These are phyloP conservation scores for Tiliacea citrago DNA, from an alignment of 2,888 invertebrate genomes.

Conservation along the genomic window DNA sequence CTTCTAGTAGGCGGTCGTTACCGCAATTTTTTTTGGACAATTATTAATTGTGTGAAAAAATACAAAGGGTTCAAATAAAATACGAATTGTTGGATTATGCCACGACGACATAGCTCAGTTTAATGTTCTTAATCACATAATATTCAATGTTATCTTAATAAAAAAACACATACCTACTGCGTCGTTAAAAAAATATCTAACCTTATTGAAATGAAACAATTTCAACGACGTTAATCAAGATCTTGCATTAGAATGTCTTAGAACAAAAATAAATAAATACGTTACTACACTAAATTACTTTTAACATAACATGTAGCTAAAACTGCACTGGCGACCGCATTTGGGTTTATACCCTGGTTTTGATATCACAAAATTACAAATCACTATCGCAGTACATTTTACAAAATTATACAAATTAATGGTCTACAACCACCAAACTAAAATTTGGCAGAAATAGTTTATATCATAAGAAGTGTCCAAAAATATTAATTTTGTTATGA, in stretches of 20 bases:
- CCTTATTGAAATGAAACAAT: constrained; percentile 31
- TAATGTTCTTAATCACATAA: constrained; percentile 48
- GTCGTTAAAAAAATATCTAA: constrained; percentile 39
- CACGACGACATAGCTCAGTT: constrained; percentile 47
- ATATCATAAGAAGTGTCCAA: not conserved
- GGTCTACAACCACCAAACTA: not conserved
- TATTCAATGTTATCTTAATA: constrained; percentile 24
- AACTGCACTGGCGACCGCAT: constrained; percentile 17
- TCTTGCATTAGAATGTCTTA: constrained; percentile 49
- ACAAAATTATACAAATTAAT: constrained; percentile 12
- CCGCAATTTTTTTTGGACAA: too few species aligned
- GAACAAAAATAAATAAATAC: constrained; percentile 61
- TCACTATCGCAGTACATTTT: constrained; percentile 16
- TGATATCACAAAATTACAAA: constrained; percentile 49
- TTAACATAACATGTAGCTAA: constrained; percentile 22
- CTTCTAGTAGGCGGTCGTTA: not conserved
- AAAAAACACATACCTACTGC: constrained; percentile 21
- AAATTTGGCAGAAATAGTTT: constrained; percentile 9
- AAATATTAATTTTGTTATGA: not conserved
- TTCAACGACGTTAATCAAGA: constrained; percentile 39
- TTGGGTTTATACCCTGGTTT: constrained; percentile 24
- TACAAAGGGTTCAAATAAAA: constrained; percentile 20
- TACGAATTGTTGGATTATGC: constrained; percentile 31
- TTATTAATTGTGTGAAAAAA: not conserved
- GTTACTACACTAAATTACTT: constrained; percentile 38